phyloP scores from a whole-genome alignment of 2,797 vertebrate species.

The Anisognathus igniventris region DNA sequence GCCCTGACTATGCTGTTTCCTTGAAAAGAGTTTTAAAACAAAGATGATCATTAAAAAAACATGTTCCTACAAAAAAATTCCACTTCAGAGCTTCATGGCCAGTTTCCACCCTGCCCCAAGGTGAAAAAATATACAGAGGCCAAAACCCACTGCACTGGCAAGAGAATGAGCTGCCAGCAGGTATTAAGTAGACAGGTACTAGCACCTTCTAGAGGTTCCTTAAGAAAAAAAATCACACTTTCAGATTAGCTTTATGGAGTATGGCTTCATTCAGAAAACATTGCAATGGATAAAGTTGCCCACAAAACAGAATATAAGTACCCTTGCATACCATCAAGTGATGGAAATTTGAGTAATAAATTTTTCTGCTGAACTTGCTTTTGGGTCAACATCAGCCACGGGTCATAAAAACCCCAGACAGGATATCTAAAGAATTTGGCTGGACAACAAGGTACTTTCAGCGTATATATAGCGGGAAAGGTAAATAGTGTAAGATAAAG shows the following conservation, averaged over 20 bases:
- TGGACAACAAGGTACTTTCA: not conserved
- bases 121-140: not conserved
- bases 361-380: not conserved
- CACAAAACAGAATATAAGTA: not conserved
- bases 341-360: not conserved
- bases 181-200: not conserved
- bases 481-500: not conserved
- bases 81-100: not conserved
- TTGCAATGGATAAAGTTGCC: not conserved
- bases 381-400: not conserved
- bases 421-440: not conserved
- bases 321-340: accelerated
- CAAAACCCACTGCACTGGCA: not conserved
- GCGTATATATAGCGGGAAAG: not conserved
- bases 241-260: not conserved
- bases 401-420: not conserved
- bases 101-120: not conserved
- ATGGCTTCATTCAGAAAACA: not conserved
- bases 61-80: not conserved
- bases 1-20: not conserved
- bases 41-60: not conserved
- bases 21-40: not conserved
- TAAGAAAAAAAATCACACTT: not conserved
- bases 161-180: not conserved
- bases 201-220: not conserved